Base-by-base conservation (phyloP, 1,140 invertebrate species). In the Hyphantria cunea region DNA sequence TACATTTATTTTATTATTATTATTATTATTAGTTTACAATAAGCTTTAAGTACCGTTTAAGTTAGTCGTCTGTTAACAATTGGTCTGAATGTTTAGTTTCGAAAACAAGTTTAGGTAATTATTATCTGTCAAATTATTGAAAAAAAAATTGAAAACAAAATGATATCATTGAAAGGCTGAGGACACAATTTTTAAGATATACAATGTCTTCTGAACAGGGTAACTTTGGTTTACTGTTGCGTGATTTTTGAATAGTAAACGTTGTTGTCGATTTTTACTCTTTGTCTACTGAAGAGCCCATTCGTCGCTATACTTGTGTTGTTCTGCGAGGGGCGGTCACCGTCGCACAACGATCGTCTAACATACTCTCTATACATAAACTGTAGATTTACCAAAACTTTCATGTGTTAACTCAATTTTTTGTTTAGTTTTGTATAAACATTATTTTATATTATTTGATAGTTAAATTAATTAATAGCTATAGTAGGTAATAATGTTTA, bases 121-220 rank as follows among this genome's bases (percentile, higher is more conserved):
- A 65, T 76, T 76, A 67, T 74, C 79, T 75, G 82, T 82, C 64
- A 67, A 71, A 66, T 63, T 10, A 41, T 48, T 55, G 42, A 60
- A 74, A 72, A 69, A 80, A 82, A 70, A 76, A 82, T 68, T 70
- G 77, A 81, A 81, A 84, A 68, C 63, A 67, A 83, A 83, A 74
- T 66, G 68, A 90, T 90, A 90, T 90, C 87, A 90, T 88, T 84
- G 72, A 68, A 82, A 90, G 87, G 87, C 87, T 90, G 87, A 90
- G 84, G 87, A 86, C 80, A 85, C 82, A 83, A 82, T 86, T 88
- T 86, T 88, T 80, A 85, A 81, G 78, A 86, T 89, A 88, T 90
- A 90, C 87, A 90, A 90, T 88, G 87, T 90, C 84, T 87, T 88
- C 79, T 84, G 66, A 85, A 89, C 86, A 89, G 86, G 86, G 86